phyloP scores from a whole-genome alignment of 2,113 vertebrate species.

The Heterotilapia buettikoferi region DNA sequence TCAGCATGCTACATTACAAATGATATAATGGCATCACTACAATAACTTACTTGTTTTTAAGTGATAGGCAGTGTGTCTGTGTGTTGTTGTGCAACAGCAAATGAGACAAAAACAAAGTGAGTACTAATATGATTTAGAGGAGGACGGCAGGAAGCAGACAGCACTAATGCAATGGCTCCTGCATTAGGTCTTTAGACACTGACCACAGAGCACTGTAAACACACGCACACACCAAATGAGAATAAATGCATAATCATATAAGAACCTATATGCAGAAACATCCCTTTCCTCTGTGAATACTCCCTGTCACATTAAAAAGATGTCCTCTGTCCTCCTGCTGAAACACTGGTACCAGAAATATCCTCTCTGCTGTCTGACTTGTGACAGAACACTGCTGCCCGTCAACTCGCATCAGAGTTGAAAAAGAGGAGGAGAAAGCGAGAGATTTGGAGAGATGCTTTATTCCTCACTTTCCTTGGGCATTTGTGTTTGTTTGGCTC shows the following conservation, averaged over 20 bases:
- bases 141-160: slow-evolving; percentile 62
- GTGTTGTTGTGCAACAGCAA: slow-evolving; percentile 28
- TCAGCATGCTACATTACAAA: background rate
- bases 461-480: slow-evolving; percentile 14
- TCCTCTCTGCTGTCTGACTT: slow-evolving; percentile 32
- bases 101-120: slow-evolving; percentile 51
- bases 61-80: background rate
- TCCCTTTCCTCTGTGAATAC: background rate
- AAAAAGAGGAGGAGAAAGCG: slow-evolving; percentile 5
- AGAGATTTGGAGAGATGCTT: slow-evolving; percentile 7
- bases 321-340: slow-evolving; percentile 26
- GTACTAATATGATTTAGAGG: slow-evolving; percentile 60
- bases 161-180: slow-evolving; percentile 60
- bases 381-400: slow-evolving; percentile 44
- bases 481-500: slow-evolving; percentile 28
- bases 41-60: background rate
- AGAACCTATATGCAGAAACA: background rate
- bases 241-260: background rate
- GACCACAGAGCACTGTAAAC: slow-evolving; percentile 23
- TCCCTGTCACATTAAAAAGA: slow-evolving; percentile 11
- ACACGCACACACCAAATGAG: background rate
- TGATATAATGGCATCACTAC: background rate
- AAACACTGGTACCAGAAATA: slow-evolving; percentile 51
- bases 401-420: slow-evolving; percentile 49
- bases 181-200: slow-evolving; percentile 47